Percentiles rank a stretch among this genome's conserved stretches.
These are phyloP conservation scores for Acanthiza pusilla DNA, from an alignment of 2,797 vertebrate species.

Conservation along the genomic window DNA sequence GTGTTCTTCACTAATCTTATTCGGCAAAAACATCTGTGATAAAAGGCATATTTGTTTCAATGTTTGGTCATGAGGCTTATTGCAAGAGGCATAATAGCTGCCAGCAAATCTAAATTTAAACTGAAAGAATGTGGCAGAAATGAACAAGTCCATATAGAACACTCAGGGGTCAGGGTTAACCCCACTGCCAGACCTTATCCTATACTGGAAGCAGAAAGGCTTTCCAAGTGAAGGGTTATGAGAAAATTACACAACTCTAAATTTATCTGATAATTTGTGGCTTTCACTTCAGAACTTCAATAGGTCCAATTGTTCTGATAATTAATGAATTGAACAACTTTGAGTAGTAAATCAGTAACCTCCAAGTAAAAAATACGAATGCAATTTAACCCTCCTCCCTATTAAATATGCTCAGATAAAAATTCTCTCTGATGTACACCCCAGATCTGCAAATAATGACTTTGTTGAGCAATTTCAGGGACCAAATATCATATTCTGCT, in stretches of 20 bases:
- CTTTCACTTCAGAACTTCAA: constrained; percentile 35
- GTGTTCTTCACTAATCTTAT: constrained; percentile 73
- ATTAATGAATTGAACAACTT: neutral
- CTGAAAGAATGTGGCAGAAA: constrained; percentile 71
- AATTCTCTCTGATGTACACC: neutral
- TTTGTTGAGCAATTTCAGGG: neutral
- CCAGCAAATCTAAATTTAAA: constrained; percentile 69
- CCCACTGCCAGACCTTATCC: constrained; percentile 37
- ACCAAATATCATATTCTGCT: neutral
- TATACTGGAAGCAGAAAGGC: constrained; percentile 41
- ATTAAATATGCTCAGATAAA: neutral
- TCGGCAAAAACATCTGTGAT: constrained; percentile 68
- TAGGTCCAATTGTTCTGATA: constrained; percentile 13
- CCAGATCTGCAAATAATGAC: neutral
- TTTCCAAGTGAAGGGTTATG: constrained; percentile 58
- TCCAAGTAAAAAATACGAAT: neutral
- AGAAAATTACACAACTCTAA: constrained; percentile 59
- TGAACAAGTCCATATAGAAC: constrained; percentile 58
- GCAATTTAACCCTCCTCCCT: neutral
- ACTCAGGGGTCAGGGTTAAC: constrained; percentile 62
- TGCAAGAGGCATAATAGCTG: constrained; percentile 46
- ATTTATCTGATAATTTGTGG: constrained; percentile 41
- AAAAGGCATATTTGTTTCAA: constrained; percentile 70
- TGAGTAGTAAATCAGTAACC: constrained; percentile 5
- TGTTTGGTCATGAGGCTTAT: constrained; percentile 54